These are phyloP conservation scores for Styela plicata DNA, from an alignment of 23 tunicate genomes.

Conservation along the genomic window DNA sequence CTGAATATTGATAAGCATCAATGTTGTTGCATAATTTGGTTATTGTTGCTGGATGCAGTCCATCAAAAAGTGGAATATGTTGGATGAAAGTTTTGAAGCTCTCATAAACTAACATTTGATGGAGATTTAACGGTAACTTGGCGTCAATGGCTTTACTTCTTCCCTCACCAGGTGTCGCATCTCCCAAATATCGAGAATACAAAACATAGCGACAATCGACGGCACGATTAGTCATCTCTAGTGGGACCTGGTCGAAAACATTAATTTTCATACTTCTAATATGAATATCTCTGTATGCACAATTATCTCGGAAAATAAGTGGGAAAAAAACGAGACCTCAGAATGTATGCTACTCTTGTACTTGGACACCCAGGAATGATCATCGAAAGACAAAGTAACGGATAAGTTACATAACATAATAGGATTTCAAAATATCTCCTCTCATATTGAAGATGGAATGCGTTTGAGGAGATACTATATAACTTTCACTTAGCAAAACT, in stretches of 20 bases:
- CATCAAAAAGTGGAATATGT: conserved; percentile 58
- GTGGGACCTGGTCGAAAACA: conserved; percentile 66
- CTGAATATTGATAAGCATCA: conserved; percentile 49
- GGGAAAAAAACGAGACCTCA: no score
- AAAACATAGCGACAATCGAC: conserved; percentile 63
- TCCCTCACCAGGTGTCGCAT: conserved; percentile 72
- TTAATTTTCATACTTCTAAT: no score
- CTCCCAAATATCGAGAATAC: conserved; percentile 69
- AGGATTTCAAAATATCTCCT: no score
- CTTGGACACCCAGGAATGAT: no score
- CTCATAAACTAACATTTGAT: conserved; percentile 63
- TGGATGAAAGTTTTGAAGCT: conserved; percentile 52
- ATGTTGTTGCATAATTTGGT: conserved; percentile 70
- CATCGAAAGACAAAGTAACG: no score
- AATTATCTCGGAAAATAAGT: no score
- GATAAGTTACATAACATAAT: no score
- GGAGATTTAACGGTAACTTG: conserved; percentile 62
- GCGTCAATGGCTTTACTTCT: conserved; percentile 60
- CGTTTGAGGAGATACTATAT: no score
- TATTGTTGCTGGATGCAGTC: conserved; percentile 49
- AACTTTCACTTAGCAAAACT: no score
- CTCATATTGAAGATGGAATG: no score
- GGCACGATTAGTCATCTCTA: conserved; percentile 48
- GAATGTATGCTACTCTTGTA: no score
- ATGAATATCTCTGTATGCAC: no score